Evolutionary conservation across 2,113 vertebrate genomes (phyloP).

Genomic region (Hippocampus zosterae): DNA sequence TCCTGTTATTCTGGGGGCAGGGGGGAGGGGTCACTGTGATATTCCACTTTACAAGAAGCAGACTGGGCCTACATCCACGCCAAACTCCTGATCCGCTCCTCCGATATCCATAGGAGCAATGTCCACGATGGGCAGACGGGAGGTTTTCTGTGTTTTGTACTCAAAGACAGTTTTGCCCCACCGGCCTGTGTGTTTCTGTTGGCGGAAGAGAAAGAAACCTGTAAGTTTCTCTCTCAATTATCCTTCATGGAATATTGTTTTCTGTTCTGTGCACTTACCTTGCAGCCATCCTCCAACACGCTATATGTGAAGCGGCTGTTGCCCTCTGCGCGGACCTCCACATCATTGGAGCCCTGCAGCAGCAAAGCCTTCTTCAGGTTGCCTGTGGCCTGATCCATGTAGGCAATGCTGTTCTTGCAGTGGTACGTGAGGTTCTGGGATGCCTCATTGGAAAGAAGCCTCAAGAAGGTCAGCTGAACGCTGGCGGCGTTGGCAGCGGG

Average conservation of each 20-base stretch:
- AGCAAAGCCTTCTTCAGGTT: constrained; percentile 93
- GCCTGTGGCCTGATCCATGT: constrained; percentile 86
- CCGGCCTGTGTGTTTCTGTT: constrained; percentile 90
- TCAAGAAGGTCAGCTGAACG: constrained; percentile 94
- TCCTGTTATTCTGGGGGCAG: constrained; percentile 65
- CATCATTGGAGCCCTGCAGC: constrained; percentile 93
- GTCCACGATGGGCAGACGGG: constrained; percentile 94
- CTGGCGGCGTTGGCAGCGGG: constrained; percentile 79
- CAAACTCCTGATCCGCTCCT: constrained; percentile 94
- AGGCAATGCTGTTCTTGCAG: constrained; percentile 97
- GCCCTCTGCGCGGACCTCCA: constrained; percentile 95
- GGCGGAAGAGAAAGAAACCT: constrained; percentile 25
- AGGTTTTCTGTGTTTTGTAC: constrained; percentile 97
- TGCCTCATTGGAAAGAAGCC: constrained; percentile 90
- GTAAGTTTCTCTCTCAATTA: constrained; percentile 1
- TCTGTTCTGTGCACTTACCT: constrained; percentile 71
- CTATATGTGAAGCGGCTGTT: constrained; percentile 95
- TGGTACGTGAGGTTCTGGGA: constrained; percentile 97
- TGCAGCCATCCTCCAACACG: constrained; percentile 91
- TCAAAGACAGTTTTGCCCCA: constrained; percentile 96
- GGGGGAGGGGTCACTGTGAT: constrained; percentile 51
- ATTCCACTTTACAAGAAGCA: constrained; percentile 94
- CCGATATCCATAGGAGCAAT: constrained; percentile 98
- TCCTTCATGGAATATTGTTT: neutral
- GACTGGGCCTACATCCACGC: constrained; percentile 90